phyloP scores from a whole-genome alignment of 1,140 invertebrate species.

The Scaptodrosophila lebanonensis region DNA sequence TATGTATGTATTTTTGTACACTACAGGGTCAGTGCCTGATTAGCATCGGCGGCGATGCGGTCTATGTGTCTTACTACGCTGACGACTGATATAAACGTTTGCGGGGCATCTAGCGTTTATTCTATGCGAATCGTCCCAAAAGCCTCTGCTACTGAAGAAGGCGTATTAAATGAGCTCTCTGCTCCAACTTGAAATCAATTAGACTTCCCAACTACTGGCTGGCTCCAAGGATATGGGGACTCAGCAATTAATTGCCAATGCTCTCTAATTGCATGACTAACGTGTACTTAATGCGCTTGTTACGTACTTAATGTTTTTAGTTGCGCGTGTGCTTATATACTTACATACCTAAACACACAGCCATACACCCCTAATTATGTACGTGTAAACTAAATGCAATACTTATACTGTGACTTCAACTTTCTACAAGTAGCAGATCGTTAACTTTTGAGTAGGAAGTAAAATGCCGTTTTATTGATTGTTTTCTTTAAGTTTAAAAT shows the following conservation, averaged over 20 bases:
- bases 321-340: conserved; percentile 1
- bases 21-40: conserved; percentile 93
- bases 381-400: conserved; percentile 54
- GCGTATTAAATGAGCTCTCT: conserved; percentile 14
- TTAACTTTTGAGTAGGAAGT: conserved; percentile 27
- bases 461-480: conserved; percentile 46
- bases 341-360: conserved; percentile 16
- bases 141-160: conserved; percentile 52
- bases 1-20: not conserved
- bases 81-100: conserved; percentile 73
- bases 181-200: too few species aligned
- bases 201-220: too few species aligned
- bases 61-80: conserved; percentile 80
- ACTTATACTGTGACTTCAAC: conserved; percentile 53
- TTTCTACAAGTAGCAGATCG: conserved; percentile 43
- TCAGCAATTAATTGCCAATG: too few species aligned
- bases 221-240: too few species aligned
- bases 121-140: conserved; percentile 68
- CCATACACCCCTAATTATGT: conserved; percentile 21
- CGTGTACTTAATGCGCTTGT: conserved; percentile 4
- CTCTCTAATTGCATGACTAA: not conserved
- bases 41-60: conserved; percentile 95
- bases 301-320: conserved; percentile 6
- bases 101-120: conserved; percentile 67
- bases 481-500: conserved; percentile 52